Conservation (phyloP, 2,888 invertebrate genomes). For the Smittia aterrima region DNA sequence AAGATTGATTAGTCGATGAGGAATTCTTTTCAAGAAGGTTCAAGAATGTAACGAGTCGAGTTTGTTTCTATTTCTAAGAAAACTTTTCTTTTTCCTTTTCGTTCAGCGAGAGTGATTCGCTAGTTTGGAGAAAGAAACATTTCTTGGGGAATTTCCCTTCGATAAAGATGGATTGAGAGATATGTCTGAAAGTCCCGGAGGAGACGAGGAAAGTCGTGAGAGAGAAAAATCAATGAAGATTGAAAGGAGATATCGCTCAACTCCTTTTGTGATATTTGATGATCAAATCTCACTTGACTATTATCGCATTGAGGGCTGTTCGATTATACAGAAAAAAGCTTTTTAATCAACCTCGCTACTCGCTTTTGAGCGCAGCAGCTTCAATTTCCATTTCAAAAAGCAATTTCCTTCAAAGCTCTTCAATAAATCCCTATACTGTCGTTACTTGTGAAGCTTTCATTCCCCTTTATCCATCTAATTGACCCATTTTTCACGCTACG, state of each 20-base stretch:
- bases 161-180: neutral
- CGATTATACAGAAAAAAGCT: slow-evolving; percentile 5
- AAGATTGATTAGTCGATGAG: slow-evolving; percentile 38
- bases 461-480: neutral
- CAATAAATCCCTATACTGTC: neutral
- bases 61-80: too few species aligned
- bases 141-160: neutral
- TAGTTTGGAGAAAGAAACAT: neutral
- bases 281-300: neutral
- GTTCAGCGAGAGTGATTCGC: too few species aligned
- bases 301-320: neutral
- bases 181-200: neutral
- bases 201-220: neutral
- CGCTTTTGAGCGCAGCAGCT: neutral
- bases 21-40: slow-evolving; percentile 29
- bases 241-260: neutral
- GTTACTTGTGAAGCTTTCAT: neutral
- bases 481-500: slow-evolving; percentile 4
- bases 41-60: too few species aligned
- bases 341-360: slow-evolving; percentile 22
- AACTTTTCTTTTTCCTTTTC: too few species aligned
- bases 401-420: slow-evolving; percentile 1
- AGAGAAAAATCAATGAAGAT: neutral
- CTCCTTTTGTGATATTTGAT: neutral
- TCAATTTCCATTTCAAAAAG: slow-evolving; percentile 19